Conservation (phyloP, 2,888 invertebrate genomes). For the Furcula furcula region DNA sequence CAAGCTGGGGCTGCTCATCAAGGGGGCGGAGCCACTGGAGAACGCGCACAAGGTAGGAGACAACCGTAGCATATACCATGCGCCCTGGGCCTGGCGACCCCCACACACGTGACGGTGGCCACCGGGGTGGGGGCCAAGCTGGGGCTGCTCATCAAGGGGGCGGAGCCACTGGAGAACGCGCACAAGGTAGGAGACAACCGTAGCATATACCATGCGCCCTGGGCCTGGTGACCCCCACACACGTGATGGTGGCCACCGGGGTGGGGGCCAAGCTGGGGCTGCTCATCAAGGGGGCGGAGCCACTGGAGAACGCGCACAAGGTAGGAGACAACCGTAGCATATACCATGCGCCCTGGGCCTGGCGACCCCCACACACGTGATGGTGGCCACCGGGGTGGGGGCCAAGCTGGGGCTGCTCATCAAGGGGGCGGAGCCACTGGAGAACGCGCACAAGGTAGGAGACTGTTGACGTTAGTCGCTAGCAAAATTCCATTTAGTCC, state of each 20-base stretch:
- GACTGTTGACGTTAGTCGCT: too few species aligned
- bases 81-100: slow-evolving; percentile 98
- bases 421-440: slow-evolving; percentile 98
- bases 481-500: too few species aligned
- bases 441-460: slow-evolving; percentile 97
- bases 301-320: slow-evolving; percentile 98
- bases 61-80: too few species aligned
- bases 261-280: slow-evolving; percentile 98
- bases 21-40: slow-evolving; percentile 98
- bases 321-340: too few species aligned
- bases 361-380: slow-evolving; percentile 99
- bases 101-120: slow-evolving; percentile 99
- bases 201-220: slow-evolving; percentile 99
- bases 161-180: slow-evolving; percentile 97
- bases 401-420: slow-evolving; percentile 97
- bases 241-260: slow-evolving; percentile 99
- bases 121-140: slow-evolving; percentile 97
- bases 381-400: slow-evolving; percentile 99
- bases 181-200: slow-evolving; percentile 97
- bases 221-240: slow-evolving; percentile 99
- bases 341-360: slow-evolving; percentile 99
- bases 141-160: slow-evolving; percentile 98
- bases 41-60: slow-evolving; percentile 97
- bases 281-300: slow-evolving; percentile 98
- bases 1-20: slow-evolving; percentile 96